Evolutionary conservation across 2,797 vertebrate genomes (phyloP), one percentile per base, ranked within the genome.

Genomic region (Ataeniobius toweri): DNA sequence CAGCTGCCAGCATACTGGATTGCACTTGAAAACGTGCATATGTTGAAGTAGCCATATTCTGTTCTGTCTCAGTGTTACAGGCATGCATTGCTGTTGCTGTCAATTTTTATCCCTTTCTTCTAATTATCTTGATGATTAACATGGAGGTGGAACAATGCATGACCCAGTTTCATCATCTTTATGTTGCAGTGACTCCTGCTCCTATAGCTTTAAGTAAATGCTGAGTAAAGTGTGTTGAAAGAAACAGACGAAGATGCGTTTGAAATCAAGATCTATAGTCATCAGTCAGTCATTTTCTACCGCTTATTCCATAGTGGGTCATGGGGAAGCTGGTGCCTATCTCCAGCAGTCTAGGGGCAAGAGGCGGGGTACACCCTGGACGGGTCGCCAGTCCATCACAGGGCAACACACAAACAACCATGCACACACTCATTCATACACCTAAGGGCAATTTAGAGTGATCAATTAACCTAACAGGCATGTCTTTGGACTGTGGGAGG

Each of bases 51-150:
- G 65, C 77, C 59, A 78, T 80, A 75, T 67, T 36, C 36, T 28
- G 56, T 41, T 81, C 75, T 51, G 72, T 56, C 83, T 77, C 71
- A 76, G 61, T 81, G 75, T 82, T 59, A 68, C 46, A 71, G 81
- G 80, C 84, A 74, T 56, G 75, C 13, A 58, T 74, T 74, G 48
- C 76, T 76, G 2, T 67, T 63, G 59, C 2, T 36, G 73, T 48
- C 10, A 46, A n/a, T 82, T 88, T 84, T 85, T 76, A 82, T 80
- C 75, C 80, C 71, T 79, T 79, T 86, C 85, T 88, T 78, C 70
- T 90, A 89, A 93, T 93, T 87, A 89, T 90, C 86, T 86, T 89
- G 87, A 92, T 88, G 89, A 90, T 94, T 94, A 92, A 91, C 82
- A 82, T 80, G 84, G 80, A 90, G 86, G 86, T 87, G 82, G 83